Conservation (phyloP, 2,888 invertebrate genomes). For the Drosophila borealis region DNA sequence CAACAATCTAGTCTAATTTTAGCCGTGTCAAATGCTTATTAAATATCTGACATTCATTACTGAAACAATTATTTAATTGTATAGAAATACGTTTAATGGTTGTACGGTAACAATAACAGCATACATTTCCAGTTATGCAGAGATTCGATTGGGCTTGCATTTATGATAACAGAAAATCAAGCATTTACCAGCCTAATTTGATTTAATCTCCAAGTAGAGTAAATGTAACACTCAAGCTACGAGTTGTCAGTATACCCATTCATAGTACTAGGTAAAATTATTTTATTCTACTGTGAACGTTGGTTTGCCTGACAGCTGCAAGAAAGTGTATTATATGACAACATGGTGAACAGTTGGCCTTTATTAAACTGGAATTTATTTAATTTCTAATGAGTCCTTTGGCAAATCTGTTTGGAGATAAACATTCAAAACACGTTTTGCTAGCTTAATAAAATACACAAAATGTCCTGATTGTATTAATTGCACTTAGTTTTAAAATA, state of each 20-base stretch:
- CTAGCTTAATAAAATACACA: slow-evolving; percentile 45
- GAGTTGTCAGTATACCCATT: too few species aligned
- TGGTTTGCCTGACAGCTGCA: neutral
- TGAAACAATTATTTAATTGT: too few species aligned
- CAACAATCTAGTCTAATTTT: neutral
- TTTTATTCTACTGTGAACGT: neutral
- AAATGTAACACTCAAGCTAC: too few species aligned
- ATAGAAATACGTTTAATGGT: too few species aligned
- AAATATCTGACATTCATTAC: neutral
- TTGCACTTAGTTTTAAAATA: slow-evolving; percentile 8
- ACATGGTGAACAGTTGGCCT: slow-evolving; percentile 19
- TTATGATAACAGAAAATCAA: too few species aligned
- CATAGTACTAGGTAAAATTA: too few species aligned
- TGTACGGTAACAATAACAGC: neutral
- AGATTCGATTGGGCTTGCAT: too few species aligned
- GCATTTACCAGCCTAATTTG: too few species aligned
- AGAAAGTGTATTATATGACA: neutral
- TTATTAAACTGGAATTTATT: slow-evolving; percentile 52
- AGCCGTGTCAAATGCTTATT: neutral
- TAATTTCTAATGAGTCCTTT: too few species aligned
- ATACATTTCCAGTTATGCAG: neutral
- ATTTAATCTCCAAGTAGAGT: too few species aligned
- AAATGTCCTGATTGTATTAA: slow-evolving; percentile 18
- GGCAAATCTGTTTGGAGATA: slow-evolving; percentile 18
- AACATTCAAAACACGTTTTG: slow-evolving; percentile 60